Percentiles rank a stretch among this genome's conserved stretches.
phyloP scores from a whole-genome alignment of 1,140 invertebrate genomes.

The Drosophila novamexicana region DNA sequence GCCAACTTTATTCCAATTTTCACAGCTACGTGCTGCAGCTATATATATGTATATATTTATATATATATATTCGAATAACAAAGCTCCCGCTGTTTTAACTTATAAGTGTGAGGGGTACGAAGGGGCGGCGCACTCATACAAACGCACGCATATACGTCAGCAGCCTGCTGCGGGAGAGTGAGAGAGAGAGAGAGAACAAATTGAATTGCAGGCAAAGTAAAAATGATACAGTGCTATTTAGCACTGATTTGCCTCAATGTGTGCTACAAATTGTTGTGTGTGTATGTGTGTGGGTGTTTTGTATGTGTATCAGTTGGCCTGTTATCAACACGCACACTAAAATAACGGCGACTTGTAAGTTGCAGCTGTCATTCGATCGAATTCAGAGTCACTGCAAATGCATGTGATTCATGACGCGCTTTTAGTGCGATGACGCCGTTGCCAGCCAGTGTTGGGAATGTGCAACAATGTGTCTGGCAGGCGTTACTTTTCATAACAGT shows the following conservation, averaged over 20 bases:
- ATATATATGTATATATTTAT: conserved; percentile 25
- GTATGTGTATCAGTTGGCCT: conserved; percentile 37
- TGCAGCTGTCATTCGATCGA: conserved; percentile 44
- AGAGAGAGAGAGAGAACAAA: conserved; percentile 16
- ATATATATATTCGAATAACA: conserved; percentile 23
- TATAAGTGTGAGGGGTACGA: conserved; percentile 4
- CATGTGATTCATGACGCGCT: conserved; percentile 69
- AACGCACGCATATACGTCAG: conserved; percentile 45
- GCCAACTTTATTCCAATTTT: conserved; percentile 64
- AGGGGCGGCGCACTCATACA: conserved; percentile 11
- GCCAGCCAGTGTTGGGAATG: conserved; percentile 5
- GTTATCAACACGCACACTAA: conserved; percentile 41
- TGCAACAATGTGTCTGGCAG: conserved; percentile 39
- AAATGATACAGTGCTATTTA: conserved; percentile 54
- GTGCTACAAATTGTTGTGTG: conserved; percentile 3
- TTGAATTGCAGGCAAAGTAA: conserved; percentile 33
- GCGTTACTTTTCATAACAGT: background rate
- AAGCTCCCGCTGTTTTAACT: conserved; percentile 42
- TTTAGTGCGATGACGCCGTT: conserved; percentile 31
- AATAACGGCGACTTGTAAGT: conserved; percentile 22
- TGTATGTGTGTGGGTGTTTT: conserved; percentile 24
- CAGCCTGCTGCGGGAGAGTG: conserved; percentile 43
- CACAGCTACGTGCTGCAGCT: conserved; percentile 57
- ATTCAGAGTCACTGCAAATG: conserved; percentile 33
- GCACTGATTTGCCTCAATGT: conserved; percentile 44